Conservation (phyloP, 2,888 invertebrate genomes). For the Campoplex nolae region DNA sequence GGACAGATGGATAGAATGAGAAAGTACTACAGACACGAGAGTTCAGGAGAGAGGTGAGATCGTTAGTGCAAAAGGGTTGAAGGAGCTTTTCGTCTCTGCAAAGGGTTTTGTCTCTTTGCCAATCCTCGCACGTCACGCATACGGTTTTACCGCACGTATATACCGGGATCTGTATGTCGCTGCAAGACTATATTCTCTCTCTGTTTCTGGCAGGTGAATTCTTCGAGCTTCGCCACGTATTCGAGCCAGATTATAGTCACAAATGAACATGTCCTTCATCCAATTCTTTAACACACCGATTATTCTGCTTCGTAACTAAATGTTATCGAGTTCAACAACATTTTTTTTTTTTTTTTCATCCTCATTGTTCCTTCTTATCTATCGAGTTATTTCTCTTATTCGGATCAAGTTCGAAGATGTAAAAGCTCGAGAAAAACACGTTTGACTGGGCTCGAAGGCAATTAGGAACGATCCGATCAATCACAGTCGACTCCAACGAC, state of each 20-base stretch:
- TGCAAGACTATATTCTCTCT: slow-evolving; percentile 11
- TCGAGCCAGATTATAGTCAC: slow-evolving; percentile 53
- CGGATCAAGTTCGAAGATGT: neutral
- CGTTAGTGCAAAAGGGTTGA: slow-evolving; percentile 54
- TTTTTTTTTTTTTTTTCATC: neutral
- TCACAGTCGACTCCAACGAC: neutral
- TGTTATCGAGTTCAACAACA: neutral
- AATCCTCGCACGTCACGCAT: neutral
- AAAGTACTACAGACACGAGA: neutral
- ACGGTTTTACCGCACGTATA: slow-evolving; percentile 1
- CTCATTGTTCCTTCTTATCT: neutral
- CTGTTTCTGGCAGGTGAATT: slow-evolving; percentile 61
- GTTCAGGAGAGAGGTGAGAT: slow-evolving; percentile 38
- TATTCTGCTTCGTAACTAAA: neutral
- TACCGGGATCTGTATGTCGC: neutral
- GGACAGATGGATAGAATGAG: neutral
- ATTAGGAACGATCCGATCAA: neutral
- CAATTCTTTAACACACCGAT: slow-evolving; percentile 11
- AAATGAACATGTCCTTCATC: slow-evolving; percentile 24
- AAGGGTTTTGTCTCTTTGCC: slow-evolving; percentile 58
- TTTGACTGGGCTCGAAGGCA: too few species aligned
- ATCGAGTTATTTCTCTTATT: neutral
- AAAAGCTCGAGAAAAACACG: neutral
- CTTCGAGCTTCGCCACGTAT: slow-evolving; percentile 17
- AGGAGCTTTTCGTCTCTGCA: slow-evolving; percentile 45